A percentile compares a stretch with the other conserved stretches of the same genome.
Evolutionary conservation across 1,140 invertebrate genomes (phyloP).

Genomic region (Lepidurus packardi): DNA sequence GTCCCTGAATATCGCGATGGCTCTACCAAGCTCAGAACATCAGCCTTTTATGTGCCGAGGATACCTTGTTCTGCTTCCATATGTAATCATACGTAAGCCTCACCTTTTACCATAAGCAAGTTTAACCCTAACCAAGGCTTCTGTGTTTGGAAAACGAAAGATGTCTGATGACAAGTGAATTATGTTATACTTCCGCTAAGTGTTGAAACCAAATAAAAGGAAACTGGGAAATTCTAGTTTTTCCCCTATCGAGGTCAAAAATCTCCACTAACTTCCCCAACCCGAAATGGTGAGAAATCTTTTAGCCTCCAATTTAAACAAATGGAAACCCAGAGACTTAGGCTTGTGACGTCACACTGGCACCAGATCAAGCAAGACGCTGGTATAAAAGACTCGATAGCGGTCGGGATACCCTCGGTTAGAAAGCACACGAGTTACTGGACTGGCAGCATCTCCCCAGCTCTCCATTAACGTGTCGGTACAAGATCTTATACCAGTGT

Average conservation of each 20-base stretch:
- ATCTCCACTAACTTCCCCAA: not conserved
- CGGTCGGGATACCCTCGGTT: conserved; percentile 8
- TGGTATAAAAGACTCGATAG: conserved; percentile 19
- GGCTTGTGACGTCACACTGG: not conserved
- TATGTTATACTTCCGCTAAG: not conserved
- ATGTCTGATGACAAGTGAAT: not conserved
- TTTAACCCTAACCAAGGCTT: not conserved
- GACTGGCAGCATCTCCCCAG: not conserved
- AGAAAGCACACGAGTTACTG: conserved; percentile 7
- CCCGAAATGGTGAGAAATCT: conserved; percentile 7
- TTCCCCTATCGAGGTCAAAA: conserved; percentile 6
- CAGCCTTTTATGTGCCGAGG: not conserved
- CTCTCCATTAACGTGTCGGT: not conserved
- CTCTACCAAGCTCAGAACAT: not conserved
- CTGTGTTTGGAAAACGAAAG: not conserved
- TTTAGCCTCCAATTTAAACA: not conserved
- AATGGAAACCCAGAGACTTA: conserved; percentile 3
- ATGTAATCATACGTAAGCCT: not conserved
- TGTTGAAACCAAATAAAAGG: not conserved
- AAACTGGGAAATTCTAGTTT: not conserved
- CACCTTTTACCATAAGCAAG: not conserved
- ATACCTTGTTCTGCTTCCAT: not conserved
- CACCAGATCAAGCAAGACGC: not conserved
- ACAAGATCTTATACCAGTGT: not conserved
- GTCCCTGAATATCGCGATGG: not conserved